Conservation (phyloP, 2,888 invertebrate species). For the Drosophila nigricruria region DNA sequence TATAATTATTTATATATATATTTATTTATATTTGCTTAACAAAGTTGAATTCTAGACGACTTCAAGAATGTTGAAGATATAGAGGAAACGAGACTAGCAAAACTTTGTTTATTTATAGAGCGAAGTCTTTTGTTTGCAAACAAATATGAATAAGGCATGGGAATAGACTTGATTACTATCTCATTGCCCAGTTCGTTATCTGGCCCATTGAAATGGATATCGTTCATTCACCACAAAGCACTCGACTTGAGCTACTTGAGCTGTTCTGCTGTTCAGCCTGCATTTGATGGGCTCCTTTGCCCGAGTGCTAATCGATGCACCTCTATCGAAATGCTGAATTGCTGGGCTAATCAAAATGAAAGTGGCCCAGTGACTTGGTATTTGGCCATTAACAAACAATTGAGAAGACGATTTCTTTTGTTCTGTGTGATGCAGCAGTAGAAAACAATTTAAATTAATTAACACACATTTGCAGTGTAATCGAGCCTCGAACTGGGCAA, state of each 20-base stretch:
- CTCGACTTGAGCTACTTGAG: conserved; percentile 12
- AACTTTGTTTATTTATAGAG: not conserved
- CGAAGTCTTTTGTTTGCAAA: not conserved
- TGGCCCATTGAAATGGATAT: conserved; percentile 24
- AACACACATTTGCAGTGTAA: conserved; percentile 80
- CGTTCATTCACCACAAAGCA: conserved; percentile 24
- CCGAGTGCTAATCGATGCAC: conserved; percentile 8
- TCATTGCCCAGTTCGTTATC: conserved; percentile 15
- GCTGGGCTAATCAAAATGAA: conserved; percentile 30
- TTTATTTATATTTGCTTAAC: conserved; percentile 18
- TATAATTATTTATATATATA: not conserved
- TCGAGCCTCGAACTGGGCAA: conserved; percentile 55
- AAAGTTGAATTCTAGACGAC: not conserved
- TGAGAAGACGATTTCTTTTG: conserved; percentile 42
- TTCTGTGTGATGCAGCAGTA: conserved; percentile 7
- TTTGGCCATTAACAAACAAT: conserved; percentile 32
- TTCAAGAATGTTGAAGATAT: conserved; percentile 10
- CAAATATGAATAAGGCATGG: not conserved
- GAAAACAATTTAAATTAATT: conserved; percentile 73
- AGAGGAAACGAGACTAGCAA: not conserved
- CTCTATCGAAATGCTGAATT: conserved; percentile 8
- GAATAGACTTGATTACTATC: not conserved
- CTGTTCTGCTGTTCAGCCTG: conserved; percentile 27
- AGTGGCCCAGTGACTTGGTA: conserved; percentile 18
- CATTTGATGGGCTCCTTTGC: conserved; percentile 26